Conservation (phyloP, 2,113 vertebrate genomes). For the Mustela nigripes region DNA sequence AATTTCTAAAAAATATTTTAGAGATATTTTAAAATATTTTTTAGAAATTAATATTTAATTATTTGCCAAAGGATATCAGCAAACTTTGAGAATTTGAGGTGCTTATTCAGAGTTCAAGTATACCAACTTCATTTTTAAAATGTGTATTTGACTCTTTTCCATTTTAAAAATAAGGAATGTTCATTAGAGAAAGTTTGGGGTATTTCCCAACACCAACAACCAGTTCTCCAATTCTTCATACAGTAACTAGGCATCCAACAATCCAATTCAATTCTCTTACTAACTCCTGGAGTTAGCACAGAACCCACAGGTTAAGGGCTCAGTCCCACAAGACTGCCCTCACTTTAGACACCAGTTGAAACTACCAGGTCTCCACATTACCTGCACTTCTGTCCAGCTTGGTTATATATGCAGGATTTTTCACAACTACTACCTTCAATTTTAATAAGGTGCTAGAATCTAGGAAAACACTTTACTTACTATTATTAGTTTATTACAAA, state of each 20-base stretch:
- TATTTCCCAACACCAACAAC: neutral
- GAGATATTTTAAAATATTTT: neutral
- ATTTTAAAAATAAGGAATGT: constrained; percentile 1
- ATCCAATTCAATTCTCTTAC: neutral
- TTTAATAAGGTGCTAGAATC: neutral
- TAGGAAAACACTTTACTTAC: neutral
- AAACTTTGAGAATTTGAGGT: constrained; percentile 50
- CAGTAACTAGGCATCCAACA: neutral
- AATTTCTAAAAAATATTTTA: too few relatives aligned
- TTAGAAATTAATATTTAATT: neutral
- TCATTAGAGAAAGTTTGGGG: neutral
- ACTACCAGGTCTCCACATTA: neutral
- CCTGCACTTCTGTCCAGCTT: neutral
- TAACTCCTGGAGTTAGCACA: neutral
- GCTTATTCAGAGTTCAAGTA: neutral
- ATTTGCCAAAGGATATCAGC: neutral
- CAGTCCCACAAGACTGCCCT: neutral
- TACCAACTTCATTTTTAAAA: constrained; percentile 24
- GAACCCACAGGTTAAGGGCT: neutral
- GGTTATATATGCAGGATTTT: neutral
- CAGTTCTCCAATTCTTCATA: neutral
- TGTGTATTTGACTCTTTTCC: constrained; percentile 31
- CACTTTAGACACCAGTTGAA: neutral
- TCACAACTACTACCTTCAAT: neutral
- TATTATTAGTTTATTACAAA: neutral